Evolutionary conservation across 2,888 invertebrate species (phyloP), one percentile per base, ranked within the genome.

Genomic region (Neoaliturus tenellus): DNA sequence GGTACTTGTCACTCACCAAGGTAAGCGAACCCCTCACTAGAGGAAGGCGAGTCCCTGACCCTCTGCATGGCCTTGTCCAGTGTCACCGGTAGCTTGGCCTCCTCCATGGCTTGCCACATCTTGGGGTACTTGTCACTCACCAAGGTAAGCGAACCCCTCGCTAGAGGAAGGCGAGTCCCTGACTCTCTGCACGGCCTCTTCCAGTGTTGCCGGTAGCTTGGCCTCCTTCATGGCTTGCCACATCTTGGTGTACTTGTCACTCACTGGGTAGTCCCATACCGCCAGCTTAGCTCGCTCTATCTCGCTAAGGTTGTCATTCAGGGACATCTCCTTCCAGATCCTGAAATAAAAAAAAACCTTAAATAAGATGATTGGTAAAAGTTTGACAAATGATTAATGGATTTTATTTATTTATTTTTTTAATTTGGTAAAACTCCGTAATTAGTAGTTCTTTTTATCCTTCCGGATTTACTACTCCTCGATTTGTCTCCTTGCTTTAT

Each of bases 241-340:
- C 96, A 99, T 98, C 91, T 99, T 99, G 55, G 98, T 99, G 90
- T 98, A 99, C 89, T 98, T 99, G 91, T 99, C 98, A 89, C 98
- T 98, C 0, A 99, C 98, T 0, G 99, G 99, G 90, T 99, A 99
- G 90, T 99, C 99, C 99, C 99, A 99, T 0, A 99, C 99, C 0
- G 99, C 99, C 20, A 99, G 91, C 90, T 98, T 97, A 0, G 98
- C 97, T 39, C 98, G 92, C 89, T 99, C 98, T 4, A 97, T 94
- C 84, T 98, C 96, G 28, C 95, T 94, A 80, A 99, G 91, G 81
- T 97, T 98, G 91, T 99, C 98, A 90, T 99, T 98, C 28, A 99
- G 91, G 44, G 98, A 98, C 96, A 99, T 98, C 88, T 98, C 97
- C 90, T 99, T 99, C 99, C 99, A 99, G 87, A 99, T 98, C 88